phyloP scores from a whole-genome alignment of 2,888 invertebrate genomes.

The Gymnocheta viridis region DNA sequence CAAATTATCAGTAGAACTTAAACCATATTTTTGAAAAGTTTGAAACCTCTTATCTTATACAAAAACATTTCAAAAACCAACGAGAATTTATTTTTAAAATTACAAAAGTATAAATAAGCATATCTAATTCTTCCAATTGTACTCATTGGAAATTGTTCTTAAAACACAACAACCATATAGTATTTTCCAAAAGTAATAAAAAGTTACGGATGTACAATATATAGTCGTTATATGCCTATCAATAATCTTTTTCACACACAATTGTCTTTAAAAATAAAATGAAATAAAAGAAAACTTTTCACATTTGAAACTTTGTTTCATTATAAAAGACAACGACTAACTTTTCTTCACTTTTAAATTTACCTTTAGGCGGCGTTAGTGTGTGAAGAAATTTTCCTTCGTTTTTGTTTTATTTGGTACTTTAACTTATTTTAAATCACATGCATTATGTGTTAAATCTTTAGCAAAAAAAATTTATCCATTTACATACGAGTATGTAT shows the following conservation, averaged over 20 bases:
- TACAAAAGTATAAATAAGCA: too few relatives aligned
- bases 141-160: too few relatives aligned
- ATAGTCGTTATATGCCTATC: neutral
- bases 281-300: constrained; percentile 45
- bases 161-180: neutral
- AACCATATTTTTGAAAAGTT: too few relatives aligned
- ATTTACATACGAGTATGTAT: neutral
- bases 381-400: constrained; percentile 49
- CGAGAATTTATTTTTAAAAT: too few relatives aligned
- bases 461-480: neutral
- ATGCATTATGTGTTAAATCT: constrained; percentile 54
- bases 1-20: too few relatives aligned
- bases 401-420: constrained; percentile 12
- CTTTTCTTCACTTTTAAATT: neutral
- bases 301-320: constrained; percentile 48
- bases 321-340: constrained; percentile 37
- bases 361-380: constrained; percentile 60
- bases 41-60: too few relatives aligned
- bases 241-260: constrained; percentile 9
- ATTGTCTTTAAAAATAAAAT: constrained; percentile 15
- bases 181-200: too few relatives aligned
- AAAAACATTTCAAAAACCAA: too few relatives aligned
- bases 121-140: too few relatives aligned
- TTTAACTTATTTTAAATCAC: constrained; percentile 63
- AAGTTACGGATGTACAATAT: neutral